These are phyloP conservation scores for Camptogramma bilineatum DNA, from an alignment of 2,888 invertebrate species.

Conservation along the genomic window DNA sequence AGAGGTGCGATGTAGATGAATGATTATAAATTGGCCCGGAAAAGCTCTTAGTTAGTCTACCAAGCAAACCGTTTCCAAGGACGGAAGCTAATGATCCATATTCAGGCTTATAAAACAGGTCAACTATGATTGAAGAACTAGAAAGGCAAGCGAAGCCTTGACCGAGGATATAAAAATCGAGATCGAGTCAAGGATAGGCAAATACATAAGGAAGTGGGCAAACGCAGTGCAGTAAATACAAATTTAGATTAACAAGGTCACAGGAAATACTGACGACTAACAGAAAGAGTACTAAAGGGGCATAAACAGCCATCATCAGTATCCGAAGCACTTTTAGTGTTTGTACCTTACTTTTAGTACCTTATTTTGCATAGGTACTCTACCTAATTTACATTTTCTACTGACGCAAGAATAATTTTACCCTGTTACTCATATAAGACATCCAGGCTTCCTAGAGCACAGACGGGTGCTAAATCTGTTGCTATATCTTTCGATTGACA, in stretches of 20 bases:
- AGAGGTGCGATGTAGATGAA: no score
- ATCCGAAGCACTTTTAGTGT: no score
- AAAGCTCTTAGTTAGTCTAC: not conserved
- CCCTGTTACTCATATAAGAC: no score
- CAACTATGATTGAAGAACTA: not conserved
- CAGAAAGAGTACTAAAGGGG: not conserved
- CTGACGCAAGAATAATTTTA: no score
- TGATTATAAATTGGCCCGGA: not conserved
- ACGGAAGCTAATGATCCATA: not conserved
- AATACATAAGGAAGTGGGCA: constrained; percentile 12
- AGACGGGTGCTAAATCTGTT: no score
- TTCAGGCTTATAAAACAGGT: not conserved
- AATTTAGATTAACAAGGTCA: constrained; percentile 5
- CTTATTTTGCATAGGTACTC: not conserved
- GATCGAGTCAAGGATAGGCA: constrained; percentile 14
- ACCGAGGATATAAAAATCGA: constrained; percentile 8
- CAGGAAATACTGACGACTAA: not conserved
- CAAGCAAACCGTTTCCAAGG: not conserved
- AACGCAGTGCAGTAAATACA: constrained; percentile 11
- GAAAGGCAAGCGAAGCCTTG: constrained; percentile 3
- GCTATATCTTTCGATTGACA: no score
- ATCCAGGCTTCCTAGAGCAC: no score
- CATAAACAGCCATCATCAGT: not conserved
- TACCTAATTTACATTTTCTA: not conserved
- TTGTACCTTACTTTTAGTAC: no score